Conservation (phyloP, 1,140 invertebrate species). For the Caenorhabditis inopinata region DNA sequence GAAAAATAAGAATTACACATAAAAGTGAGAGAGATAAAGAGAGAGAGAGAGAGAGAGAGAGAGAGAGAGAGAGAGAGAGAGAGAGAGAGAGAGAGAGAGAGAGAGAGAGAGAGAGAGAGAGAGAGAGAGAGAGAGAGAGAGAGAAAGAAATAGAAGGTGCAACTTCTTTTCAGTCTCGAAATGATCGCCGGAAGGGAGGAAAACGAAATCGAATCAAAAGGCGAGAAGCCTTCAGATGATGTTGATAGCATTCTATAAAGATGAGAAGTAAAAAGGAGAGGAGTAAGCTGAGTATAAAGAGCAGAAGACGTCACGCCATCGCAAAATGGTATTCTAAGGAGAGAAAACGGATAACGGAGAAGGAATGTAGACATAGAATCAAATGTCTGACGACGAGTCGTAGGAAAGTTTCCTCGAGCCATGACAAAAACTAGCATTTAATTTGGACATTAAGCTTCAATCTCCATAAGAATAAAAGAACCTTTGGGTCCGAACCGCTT, state of each 20-base stretch:
- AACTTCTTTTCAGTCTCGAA: background rate
- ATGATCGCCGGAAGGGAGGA: no score
- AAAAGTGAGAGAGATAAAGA: background rate
- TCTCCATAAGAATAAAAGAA: no score
- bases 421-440: no score
- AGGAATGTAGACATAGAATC: background rate
- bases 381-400: no score
- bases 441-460: no score
- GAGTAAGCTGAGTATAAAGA: no score
- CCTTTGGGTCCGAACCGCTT: no score
- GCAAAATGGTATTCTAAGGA: background rate
- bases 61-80: background rate
- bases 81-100: no score
- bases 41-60: background rate
- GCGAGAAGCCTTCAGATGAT: slow-evolving; percentile 2
- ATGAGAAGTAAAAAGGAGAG: background rate
- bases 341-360: background rate
- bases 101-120: background rate
- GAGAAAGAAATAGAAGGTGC: background rate
- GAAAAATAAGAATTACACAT: background rate
- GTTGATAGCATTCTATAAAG: slow-evolving; percentile 13
- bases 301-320: background rate
- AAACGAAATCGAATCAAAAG: slow-evolving; percentile 14
- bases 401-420: no score
- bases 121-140: background rate